Conservation (phyloP, 2,888 invertebrate genomes). For the Eretmocerus hayati region DNA sequence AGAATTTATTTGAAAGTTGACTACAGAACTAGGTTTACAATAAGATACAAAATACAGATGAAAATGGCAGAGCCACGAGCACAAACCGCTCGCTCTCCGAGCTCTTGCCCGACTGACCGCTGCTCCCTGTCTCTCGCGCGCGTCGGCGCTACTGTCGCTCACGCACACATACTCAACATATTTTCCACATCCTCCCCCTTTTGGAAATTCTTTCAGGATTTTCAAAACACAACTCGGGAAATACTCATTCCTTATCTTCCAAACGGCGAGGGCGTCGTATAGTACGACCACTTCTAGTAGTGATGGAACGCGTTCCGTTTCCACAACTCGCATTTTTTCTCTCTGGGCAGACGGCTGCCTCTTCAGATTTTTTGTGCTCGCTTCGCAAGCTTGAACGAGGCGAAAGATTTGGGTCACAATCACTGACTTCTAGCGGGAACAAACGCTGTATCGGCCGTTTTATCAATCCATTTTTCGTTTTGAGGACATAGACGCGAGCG, state of each 20-base stretch:
- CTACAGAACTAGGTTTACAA: too few species aligned
- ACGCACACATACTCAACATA: too few species aligned
- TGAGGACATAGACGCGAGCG: slow-evolving; percentile 17
- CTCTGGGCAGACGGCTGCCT: not conserved
- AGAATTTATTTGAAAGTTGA: too few species aligned
- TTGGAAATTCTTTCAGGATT: not conserved
- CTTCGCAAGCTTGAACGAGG: too few species aligned
- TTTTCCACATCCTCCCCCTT: not conserved
- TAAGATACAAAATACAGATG: too few species aligned
- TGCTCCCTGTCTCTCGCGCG: too few species aligned
- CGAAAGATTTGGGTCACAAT: not conserved
- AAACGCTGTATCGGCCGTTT: slow-evolving; percentile 23
- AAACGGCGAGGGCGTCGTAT: not conserved
- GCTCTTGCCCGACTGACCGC: too few species aligned
- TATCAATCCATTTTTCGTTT: slow-evolving; percentile 16
- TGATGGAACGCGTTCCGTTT: too few species aligned
- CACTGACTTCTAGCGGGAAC: slow-evolving; percentile 24
- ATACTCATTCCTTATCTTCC: not conserved
- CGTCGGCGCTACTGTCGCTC: too few species aligned
- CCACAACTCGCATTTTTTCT: not conserved
- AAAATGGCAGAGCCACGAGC: too few species aligned
- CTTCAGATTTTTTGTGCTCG: not conserved
- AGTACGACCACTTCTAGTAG: not conserved
- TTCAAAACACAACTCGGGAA: not conserved
- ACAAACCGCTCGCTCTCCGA: too few species aligned